Base-by-base conservation (phyloP, 1,140 invertebrate species). In the Drosophila kepulauana region DNA sequence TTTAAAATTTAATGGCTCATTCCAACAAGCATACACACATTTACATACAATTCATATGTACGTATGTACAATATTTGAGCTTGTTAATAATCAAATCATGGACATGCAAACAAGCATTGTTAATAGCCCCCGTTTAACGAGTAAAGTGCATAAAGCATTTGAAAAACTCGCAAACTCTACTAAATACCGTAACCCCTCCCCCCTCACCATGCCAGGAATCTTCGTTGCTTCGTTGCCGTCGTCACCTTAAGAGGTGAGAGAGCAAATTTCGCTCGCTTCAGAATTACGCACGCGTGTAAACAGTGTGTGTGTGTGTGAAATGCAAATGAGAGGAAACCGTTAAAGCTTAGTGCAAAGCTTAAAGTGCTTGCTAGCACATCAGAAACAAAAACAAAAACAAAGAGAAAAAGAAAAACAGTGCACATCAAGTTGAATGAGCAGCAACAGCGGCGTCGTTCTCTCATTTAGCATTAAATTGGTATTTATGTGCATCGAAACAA, bases 11-110 rank as follows among this genome's bases (percentile, higher is more conserved):
- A 67, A 52, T 61, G 48, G 46, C 35, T 57, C 33, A 64, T 65
- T 35, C 20, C 10, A 38, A 51, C 25, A 13, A 20, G 43, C 49
- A 66, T 11, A 16, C 16, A 33, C 16, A 15, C 30, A 28, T 10
- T 10, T 33, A 15, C 30, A 28, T 10, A 20, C 15, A n/a, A 1
- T 4, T 38, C 11, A 8, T 56, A n/a, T 8, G 30, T 16, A n/a
- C 15, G 30, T 16, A 38, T 16, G 30, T 15, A 25, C n/a, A 16
- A 15, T 33, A 5, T 15, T 3, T 30, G n/a, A 49, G 54, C 11
- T 25, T 43, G 41, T 56, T 54, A 46, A 71, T 46, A 64, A 57
- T 56, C 58, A 13, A 70, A 70, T 49, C 41, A 67, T 15, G 11
- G 33, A 16, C 30, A 68, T 38, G 33, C 35, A 28, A 10, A 64